phyloP scores from a whole-genome alignment of 2,797 vertebrate genomes.

The Lepilemur ruficaudatus region DNA sequence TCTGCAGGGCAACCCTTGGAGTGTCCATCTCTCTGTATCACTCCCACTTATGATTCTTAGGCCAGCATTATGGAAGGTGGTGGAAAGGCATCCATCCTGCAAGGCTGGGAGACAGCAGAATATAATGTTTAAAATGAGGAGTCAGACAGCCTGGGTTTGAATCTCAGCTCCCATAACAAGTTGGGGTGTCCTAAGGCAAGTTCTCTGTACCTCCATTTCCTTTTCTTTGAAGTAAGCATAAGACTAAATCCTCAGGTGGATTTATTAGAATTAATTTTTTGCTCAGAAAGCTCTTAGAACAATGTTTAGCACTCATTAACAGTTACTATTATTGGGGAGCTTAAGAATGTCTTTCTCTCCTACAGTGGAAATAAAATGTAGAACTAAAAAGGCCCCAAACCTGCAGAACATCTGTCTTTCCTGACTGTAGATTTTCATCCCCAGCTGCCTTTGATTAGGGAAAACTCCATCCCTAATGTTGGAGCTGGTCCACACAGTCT shows the following conservation, averaged over 20 bases:
- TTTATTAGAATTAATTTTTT: neutral
- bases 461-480: neutral
- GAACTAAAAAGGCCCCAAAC: neutral
- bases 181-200: neutral
- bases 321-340: neutral
- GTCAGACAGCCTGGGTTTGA: neutral
- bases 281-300: neutral
- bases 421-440: neutral
- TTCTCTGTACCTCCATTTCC: neutral
- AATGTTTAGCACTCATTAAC: neutral
- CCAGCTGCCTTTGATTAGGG: neutral
- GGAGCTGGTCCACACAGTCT: neutral
- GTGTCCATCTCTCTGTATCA: neutral
- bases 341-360: neutral
- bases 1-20: neutral
- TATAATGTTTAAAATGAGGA: neutral
- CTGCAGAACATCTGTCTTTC: neutral
- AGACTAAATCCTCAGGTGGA: neutral
- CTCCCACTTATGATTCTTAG: neutral
- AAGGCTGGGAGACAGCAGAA: neutral
- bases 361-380: neutral
- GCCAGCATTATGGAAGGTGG: neutral
- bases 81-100: neutral
- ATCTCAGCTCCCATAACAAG: neutral
- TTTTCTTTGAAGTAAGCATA: neutral